phyloP scores from a whole-genome alignment of 2,888 invertebrate genomes.

The Synergus itoensis region DNA sequence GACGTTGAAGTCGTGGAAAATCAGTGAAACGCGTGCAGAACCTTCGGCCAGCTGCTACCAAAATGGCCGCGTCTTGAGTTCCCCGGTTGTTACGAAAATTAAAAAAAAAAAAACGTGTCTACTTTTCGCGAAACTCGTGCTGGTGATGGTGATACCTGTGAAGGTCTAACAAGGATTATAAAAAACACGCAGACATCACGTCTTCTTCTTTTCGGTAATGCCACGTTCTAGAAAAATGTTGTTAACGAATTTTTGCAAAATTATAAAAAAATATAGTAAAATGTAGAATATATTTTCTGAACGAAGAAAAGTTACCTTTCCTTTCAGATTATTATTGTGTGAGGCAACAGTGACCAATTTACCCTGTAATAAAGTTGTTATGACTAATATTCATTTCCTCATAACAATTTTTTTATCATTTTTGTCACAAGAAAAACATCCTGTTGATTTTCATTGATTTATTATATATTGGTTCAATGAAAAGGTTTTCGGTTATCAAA shows the following conservation, averaged over 20 bases:
- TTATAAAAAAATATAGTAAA: background rate
- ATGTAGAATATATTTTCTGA: background rate
- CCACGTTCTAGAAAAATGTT: background rate
- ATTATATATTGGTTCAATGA: background rate
- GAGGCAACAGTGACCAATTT: background rate
- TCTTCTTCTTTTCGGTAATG: conserved; percentile 17
- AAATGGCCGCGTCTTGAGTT: conserved; percentile 69
- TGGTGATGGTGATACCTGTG: conserved; percentile 49
- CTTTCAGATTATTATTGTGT: background rate
- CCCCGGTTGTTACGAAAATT: conserved; percentile 45
- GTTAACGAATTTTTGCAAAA: background rate
- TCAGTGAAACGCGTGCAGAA: conserved; percentile 58
- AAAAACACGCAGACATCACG: background rate
- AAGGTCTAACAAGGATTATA: conserved; percentile 49
- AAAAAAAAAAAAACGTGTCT: conserved; percentile 31
- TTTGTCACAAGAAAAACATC: background rate
- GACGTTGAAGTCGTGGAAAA: conserved; percentile 47
- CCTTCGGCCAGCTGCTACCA: conserved; percentile 63
- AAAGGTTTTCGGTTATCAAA: background rate
- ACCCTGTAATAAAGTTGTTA: background rate
- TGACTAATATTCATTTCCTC: background rate
- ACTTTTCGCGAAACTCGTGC: conserved; percentile 39
- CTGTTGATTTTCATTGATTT: background rate
- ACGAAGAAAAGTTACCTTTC: background rate
- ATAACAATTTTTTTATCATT: background rate